Percentiles rank a stretch among this genome's conserved stretches.
Evolutionary conservation across 2,113 vertebrate species (phyloP).

Genomic region (Pedionomus torquatus): DNA sequence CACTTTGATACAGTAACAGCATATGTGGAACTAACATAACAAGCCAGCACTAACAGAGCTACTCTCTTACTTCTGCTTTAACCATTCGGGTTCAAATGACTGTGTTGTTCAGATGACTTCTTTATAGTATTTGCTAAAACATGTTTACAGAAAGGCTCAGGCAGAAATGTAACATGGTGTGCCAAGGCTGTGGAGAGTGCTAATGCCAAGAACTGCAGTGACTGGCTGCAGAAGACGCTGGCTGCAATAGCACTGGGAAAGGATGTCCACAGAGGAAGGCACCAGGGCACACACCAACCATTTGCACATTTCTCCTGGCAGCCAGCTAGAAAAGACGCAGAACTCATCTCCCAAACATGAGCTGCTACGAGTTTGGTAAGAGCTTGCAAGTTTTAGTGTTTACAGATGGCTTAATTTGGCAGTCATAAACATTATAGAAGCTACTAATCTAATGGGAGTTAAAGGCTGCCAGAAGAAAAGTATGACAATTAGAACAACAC

Average conservation of each 20-base stretch:
- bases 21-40: conserved; percentile 57
- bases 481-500: conserved; percentile 54
- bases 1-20: conserved; percentile 66
- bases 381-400: conserved; percentile 65
- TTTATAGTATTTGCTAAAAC: neutral
- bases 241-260: neutral
- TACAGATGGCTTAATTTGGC: conserved; percentile 82
- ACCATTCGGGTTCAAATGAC: conserved; percentile 24
- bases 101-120: neutral
- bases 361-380: conserved; percentile 52
- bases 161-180: neutral
- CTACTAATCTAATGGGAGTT: conserved; percentile 73
- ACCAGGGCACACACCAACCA: neutral
- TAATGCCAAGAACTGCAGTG: neutral
- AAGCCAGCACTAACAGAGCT: conserved; percentile 18
- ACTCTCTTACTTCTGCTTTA: conserved; percentile 22
- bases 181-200: neutral
- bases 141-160: neutral
- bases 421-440: conserved; percentile 68
- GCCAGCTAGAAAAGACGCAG: neutral
- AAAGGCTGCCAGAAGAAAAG: conserved; percentile 72
- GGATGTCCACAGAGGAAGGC: neutral
- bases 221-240: neutral
- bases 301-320: neutral
- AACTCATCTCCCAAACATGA: conserved; percentile 39